Conservation (phyloP, 2,113 vertebrate species). For the Strix aluco region DNA sequence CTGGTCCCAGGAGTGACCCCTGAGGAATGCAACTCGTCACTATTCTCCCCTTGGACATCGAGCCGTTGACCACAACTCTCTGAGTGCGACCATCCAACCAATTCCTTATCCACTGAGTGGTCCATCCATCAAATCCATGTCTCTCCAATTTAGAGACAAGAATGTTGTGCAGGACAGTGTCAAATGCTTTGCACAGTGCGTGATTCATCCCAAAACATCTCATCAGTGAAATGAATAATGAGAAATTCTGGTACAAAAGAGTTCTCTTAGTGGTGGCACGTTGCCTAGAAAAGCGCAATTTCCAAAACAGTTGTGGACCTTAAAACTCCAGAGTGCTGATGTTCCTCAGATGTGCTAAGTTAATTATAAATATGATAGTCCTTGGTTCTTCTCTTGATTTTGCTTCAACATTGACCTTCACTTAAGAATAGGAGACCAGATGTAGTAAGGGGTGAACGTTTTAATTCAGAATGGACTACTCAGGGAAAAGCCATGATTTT, state of each 20-base stretch:
- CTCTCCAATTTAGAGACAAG: no score
- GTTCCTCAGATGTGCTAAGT: not conserved
- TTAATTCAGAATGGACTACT: not conserved
- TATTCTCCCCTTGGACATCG: no score
- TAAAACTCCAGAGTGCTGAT: not conserved
- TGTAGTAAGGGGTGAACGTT: not conserved
- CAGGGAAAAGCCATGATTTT: not conserved
- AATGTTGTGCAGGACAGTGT: no score
- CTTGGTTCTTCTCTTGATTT: not conserved
- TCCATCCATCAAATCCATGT: no score
- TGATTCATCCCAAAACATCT: conserved; percentile 10
- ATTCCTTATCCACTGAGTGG: no score
- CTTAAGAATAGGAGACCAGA: not conserved
- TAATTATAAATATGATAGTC: not conserved
- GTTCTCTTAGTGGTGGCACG: not conserved
- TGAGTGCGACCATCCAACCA: no score
- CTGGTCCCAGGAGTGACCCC: no score
- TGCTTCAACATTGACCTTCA: not conserved
- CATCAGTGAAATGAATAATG: conserved; percentile 8
- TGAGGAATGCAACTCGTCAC: no score
- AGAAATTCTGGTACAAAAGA: not conserved
- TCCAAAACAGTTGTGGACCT: not conserved
- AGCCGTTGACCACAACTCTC: no score
- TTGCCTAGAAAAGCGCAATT: conserved; percentile 21
- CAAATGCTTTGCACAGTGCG: not conserved